Evolutionary conservation across 2,113 vertebrate genomes (phyloP), one percentile per base, ranked within the genome.

Genomic region (Lontra canadensis): DNA sequence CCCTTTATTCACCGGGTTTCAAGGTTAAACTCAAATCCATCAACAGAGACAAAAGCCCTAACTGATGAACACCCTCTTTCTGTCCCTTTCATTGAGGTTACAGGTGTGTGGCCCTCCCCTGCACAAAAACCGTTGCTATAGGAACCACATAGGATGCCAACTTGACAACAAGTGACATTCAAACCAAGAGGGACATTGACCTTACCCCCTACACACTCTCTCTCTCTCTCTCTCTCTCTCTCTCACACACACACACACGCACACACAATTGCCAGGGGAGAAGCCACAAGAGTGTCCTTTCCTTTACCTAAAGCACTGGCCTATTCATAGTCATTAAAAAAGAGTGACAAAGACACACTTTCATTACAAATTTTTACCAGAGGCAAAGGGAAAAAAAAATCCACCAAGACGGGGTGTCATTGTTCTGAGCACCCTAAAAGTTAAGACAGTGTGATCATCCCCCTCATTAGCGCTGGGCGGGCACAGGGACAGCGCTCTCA

Each of bases 111-210:
- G 98, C 98, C 98, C 78, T 71, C 98, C 96, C 96, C 82, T 25
- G 96, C 95, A 98, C 65, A 97, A 97, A 97, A 95, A 69, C 94
- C 57, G 98, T 99, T 98, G 97, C 98, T 98, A 98, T 98, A 97
- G 98, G 97, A 98, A 99, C 98, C 88, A 97, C 69, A 49, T 88
- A 85, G 69, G 97, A 98, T 98, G 98, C 98, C 98, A 98, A 97
- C 96, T 92, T 98, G 97, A 98, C 98, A 98, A 98, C 97, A 98
- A 98, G 98, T 98, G 98, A 98, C 98, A 98, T 98, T 98, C 98
- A 99, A 98, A 98, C 97, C 98, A 96, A 97, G 97, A 98, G 98
- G 98, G 98, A 98, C 98, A 93, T 7, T 89, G 95, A 91, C 78
- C 96, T 93, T 78, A 97, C 10, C 42, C 36, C 74, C 14, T 52